A percentile compares a stretch with the other conserved stretches of the same genome.
Conservation (phyloP, 1,140 invertebrate genomes). For the Holotrichia oblita region DNA sequence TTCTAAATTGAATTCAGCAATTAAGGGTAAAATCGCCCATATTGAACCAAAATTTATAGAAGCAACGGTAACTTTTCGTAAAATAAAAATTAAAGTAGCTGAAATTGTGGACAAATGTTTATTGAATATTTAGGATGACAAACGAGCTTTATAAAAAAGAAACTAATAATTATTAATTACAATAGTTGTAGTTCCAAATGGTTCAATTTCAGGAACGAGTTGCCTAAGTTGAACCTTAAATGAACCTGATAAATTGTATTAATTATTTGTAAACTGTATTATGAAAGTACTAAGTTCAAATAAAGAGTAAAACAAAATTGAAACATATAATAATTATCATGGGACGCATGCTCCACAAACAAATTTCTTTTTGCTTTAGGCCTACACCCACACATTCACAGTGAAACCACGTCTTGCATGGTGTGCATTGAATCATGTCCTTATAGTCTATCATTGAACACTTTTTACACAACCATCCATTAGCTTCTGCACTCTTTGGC, state of each 20-base stretch:
- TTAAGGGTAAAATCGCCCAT: neutral
- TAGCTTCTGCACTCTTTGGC: slow-evolving; percentile 16
- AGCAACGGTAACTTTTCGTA: neutral
- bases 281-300: slow-evolving; percentile 2
- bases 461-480: slow-evolving; percentile 25
- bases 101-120: too few relatives aligned
- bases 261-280: neutral
- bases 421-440: slow-evolving; percentile 28
- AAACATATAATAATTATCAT: neutral
- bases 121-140: too few relatives aligned
- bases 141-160: neutral
- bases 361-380: neutral
- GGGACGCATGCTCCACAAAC: neutral
- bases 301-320: neutral
- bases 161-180: neutral
- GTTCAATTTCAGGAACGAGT: neutral
- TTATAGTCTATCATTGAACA: neutral
- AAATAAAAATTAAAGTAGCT: neutral
- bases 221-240: neutral
- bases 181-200: neutral
- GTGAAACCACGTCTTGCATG: slow-evolving; percentile 25
- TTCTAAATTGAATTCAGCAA: too few relatives aligned
- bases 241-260: neutral
- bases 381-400: slow-evolving; percentile 5
- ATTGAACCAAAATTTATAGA: neutral